These are phyloP conservation scores for Malurus splendens DNA, from an alignment of 2,797 vertebrate species.

Conservation along the genomic window DNA sequence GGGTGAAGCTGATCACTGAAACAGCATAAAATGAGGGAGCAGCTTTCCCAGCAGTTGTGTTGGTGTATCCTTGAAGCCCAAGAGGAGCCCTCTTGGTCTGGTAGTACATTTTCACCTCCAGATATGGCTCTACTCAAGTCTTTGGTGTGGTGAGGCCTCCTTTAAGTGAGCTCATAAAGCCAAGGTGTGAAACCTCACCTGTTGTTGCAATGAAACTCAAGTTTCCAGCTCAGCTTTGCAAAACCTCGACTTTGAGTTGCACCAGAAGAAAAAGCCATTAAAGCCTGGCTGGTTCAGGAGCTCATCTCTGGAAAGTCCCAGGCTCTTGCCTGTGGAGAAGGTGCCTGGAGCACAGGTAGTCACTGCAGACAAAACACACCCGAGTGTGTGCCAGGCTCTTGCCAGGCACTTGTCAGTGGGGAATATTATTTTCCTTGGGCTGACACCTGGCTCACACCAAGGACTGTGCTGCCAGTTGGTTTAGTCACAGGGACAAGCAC, in stretches of 20 bases:
- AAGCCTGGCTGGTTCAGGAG: background rate
- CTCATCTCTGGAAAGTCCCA: background rate
- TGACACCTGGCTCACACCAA: background rate
- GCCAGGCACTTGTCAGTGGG: background rate
- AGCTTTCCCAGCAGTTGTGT: background rate
- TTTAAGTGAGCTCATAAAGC: background rate
- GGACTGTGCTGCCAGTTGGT: background rate
- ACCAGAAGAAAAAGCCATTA: background rate
- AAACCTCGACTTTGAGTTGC: background rate
- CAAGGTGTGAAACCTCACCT: background rate
- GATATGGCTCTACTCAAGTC: background rate
- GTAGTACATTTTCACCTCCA: accelerated
- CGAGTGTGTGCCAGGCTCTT: background rate
- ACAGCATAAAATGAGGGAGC: accelerated
- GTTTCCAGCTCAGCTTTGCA: background rate
- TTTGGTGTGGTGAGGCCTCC: background rate
- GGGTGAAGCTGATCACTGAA: background rate
- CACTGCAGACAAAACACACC: background rate
- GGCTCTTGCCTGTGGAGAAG: background rate
- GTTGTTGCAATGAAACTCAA: accelerated
- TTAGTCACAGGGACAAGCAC: conserved; percentile 24
- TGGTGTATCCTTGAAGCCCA: background rate
- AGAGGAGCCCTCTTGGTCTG: background rate
- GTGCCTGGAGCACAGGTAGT: background rate
- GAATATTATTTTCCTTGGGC: background rate